phyloP scores from a whole-genome alignment of 1,140 invertebrate genomes.

The Melipona quadrifasciata region DNA sequence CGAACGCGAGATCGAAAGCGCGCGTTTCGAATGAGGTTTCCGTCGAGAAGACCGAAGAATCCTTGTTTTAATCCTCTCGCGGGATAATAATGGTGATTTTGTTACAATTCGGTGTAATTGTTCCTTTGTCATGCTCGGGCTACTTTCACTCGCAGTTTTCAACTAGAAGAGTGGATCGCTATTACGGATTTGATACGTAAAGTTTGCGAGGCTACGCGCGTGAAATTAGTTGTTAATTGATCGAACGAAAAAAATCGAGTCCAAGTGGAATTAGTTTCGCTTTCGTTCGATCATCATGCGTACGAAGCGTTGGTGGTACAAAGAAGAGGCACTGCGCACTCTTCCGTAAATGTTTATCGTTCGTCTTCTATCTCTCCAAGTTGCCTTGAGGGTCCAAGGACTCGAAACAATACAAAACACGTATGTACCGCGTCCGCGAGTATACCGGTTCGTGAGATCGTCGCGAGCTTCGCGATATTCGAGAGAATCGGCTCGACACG shows the following conservation, averaged over 20 bases:
- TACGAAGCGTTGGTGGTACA: not conserved
- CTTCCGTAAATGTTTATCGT: slow-evolving; percentile 22
- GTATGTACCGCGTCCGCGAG: not conserved
- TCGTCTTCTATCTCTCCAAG: slow-evolving; percentile 37
- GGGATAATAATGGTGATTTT: not conserved
- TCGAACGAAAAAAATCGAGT: not conserved
- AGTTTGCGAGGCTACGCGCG: not conserved
- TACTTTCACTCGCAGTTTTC: too few species aligned
- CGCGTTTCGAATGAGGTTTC: not conserved
- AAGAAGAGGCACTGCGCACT: not conserved
- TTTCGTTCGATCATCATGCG: not conserved
- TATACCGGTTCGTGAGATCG: not conserved
- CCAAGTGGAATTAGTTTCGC: not conserved
- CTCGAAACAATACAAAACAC: slow-evolving; percentile 13
- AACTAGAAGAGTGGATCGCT: too few species aligned
- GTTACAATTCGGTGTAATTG: too few species aligned
- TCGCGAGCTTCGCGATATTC: not conserved
- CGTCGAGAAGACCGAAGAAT: not conserved
- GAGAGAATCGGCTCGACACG: too few species aligned
- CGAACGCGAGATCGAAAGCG: not conserved
- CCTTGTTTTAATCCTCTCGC: not conserved
- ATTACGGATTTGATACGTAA: not conserved
- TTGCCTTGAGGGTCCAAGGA: slow-evolving; percentile 47
- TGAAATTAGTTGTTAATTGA: not conserved
- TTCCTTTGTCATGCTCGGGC: too few species aligned